phyloP scores from a whole-genome alignment of 1,140 invertebrate genomes.

The Anoplolepis gracilipes region DNA sequence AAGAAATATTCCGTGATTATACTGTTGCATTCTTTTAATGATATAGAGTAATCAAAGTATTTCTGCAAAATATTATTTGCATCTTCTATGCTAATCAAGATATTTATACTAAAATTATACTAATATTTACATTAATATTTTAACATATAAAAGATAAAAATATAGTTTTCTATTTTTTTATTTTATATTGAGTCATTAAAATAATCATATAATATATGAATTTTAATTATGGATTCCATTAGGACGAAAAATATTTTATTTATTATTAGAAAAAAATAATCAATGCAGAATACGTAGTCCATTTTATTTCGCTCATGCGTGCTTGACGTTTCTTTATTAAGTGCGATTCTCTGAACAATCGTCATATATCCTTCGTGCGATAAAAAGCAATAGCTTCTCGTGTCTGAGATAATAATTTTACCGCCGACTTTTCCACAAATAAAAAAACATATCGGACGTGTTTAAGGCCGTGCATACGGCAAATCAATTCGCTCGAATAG shows the following conservation, averaged over 20 bases:
- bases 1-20: not conserved
- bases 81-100: no score
- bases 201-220: not conserved
- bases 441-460: not conserved
- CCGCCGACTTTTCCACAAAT: not conserved
- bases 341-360: slow-evolving; percentile 40
- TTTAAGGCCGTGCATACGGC: not conserved
- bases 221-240: not conserved
- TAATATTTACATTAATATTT: no score
- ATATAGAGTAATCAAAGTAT: not conserved
- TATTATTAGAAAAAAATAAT: not conserved
- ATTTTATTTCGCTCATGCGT: slow-evolving; percentile 26
- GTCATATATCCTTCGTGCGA: slow-evolving; percentile 14
- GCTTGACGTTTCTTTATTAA: slow-evolving; percentile 38
- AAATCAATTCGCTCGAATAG: not conserved
- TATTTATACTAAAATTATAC: no score
- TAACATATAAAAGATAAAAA: no score
- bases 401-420: slow-evolving; percentile 41
- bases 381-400: slow-evolving; percentile 40
- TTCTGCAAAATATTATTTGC: not conserved
- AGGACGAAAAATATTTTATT: not conserved
- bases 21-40: not conserved
- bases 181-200: not conserved
- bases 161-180: not conserved
- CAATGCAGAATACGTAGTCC: not conserved